Evolutionary conservation across 2,888 invertebrate species (phyloP), one percentile per base, ranked within the genome.

Genomic region (Thysanoteuthis rhombus): DNA sequence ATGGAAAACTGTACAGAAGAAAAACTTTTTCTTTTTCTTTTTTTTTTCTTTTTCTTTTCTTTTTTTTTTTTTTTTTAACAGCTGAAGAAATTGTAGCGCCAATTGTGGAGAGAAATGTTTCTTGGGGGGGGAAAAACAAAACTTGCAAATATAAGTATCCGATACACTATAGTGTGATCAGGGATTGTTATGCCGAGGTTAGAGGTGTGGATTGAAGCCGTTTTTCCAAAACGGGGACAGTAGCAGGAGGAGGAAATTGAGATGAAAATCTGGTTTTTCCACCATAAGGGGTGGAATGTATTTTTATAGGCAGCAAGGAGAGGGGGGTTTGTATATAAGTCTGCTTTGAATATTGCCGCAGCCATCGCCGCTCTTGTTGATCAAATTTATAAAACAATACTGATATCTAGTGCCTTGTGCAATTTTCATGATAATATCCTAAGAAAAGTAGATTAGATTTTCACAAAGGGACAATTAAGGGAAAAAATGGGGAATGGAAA

Each of bases 331-430:
- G 92, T 92, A 92, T 92, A 92, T 92, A 92, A 92, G 32, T 92
- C 40, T 16, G 92, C 40, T 92, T 92, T 92, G 45, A 92, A 45
- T 92, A 90, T 90, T 75, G 75, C 75, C 75, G 75, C 75, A 75
- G n/a, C n/a, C n/a, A 92, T 92, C 42, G 42, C 45, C 92, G 25
- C 32, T 92, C 92, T 92, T 45, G 92, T 92, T 92, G 92, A 45
- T 92, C 92, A 92, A 92, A 93, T 93, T 93, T 58, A 93, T 93
- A n/a, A 47, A 47, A 25, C 93, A 93, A 36, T 93, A 39, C 58
- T n/a, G n/a, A 39, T 47, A 32, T n/a, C 93, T 58, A 52, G 93
- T 93, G 93, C 93, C 93, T 93, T 93, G 93, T 93, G 93, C 93
- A 93, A 39, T 47, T 93, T 93, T 93, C 52, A 39, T 38, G 47